phyloP scores from a whole-genome alignment of 2,797 vertebrate species.

The Schizopygopsis pylzovi region DNA sequence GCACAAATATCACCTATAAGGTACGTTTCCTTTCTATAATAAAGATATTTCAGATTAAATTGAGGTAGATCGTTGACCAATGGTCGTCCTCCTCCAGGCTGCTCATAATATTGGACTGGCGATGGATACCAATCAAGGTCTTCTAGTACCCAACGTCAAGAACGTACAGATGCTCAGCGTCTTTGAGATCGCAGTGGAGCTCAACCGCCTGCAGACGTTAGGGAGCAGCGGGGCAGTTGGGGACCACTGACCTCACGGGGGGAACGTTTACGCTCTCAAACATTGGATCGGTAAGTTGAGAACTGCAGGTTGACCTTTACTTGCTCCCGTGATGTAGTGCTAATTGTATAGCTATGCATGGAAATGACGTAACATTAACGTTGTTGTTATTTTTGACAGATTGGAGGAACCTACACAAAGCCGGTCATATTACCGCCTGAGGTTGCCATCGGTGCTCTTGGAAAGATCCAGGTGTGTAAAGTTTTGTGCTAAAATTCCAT shows the following conservation, averaged over 20 bases:
- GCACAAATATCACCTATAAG: conserved; percentile 95
- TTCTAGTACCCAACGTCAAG: conserved; percentile 95
- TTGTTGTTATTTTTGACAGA: conserved; percentile 72
- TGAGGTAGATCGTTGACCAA: neutral
- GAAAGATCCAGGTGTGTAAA: conserved; percentile 87
- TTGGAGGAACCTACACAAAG: conserved; percentile 94
- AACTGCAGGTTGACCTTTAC: neutral
- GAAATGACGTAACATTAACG: neutral
- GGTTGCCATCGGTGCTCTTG: conserved; percentile 93
- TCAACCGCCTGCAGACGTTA: conserved; percentile 90
- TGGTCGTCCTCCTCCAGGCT: conserved; percentile 73
- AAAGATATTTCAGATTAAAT: neutral
- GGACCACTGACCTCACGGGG: conserved; percentile 86
- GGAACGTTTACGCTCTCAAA: conserved; percentile 97
- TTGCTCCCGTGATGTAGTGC: too few relatives aligned
- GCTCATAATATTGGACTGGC: conserved; percentile 95
- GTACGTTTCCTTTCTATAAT: conserved; percentile 64
- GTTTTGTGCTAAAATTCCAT: neutral
- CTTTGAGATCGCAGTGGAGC: conserved; percentile 87
- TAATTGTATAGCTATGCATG: neutral
- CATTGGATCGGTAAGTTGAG: conserved; percentile 90
- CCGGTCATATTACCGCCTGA: conserved; percentile 93
- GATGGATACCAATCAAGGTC: conserved; percentile 92
- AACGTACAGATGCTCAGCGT: conserved; percentile 89
- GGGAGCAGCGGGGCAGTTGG: conserved; percentile 85